Evolutionary conservation across 2,888 invertebrate genomes (phyloP), one percentile per base, ranked within the genome.

Genomic region (Drosophila acutilabella): DNA sequence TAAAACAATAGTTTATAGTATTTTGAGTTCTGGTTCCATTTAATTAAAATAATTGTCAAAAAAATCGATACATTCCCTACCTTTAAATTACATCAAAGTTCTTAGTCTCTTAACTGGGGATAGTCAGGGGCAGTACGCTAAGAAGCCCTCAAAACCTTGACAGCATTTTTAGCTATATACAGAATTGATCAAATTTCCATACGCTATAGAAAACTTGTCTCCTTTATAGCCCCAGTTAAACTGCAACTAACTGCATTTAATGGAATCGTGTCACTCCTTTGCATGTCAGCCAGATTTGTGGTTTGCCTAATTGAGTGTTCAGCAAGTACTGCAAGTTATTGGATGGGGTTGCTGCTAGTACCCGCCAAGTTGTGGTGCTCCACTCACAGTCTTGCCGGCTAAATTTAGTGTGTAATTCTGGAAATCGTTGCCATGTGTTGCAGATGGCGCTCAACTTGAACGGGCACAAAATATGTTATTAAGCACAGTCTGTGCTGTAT

Each of bases 391-490:
- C 38, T 30, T 64, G 33, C 60, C 45, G 51, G 81, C 82, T 90
- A 90, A 90, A 90, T 91, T 86, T 89, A 88, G 90, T 89, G 90
- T 84, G 71, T 89, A 90, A 91, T 90, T 89, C 81, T 81, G 61
- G 71, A 86, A 91, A 91, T 90, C 78, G 90, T 70, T 91, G 80
- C 81, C 91, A 90, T 86, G 79, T 91, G 90, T 80, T 77, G 81
- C 75, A 71, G 56, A 64, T 77, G 77, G 77, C 80, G 77, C 76
- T 51, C 71, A 54, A 45, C 13, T 20, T 71, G 40, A 48, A 51
- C 30, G 78, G 87, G 75, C 88, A 75, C 78, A 87, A 80, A 30
- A 75, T 75, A 78, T 58, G 54, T 61, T 57, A 68, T 38, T 41
- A 36, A 48, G 50, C 38, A 50, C 42, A 18, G 16, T 26, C 57